These are phyloP conservation scores for Neoascia interrupta DNA, from an alignment of 2,888 invertebrate species.

Conservation along the genomic window DNA sequence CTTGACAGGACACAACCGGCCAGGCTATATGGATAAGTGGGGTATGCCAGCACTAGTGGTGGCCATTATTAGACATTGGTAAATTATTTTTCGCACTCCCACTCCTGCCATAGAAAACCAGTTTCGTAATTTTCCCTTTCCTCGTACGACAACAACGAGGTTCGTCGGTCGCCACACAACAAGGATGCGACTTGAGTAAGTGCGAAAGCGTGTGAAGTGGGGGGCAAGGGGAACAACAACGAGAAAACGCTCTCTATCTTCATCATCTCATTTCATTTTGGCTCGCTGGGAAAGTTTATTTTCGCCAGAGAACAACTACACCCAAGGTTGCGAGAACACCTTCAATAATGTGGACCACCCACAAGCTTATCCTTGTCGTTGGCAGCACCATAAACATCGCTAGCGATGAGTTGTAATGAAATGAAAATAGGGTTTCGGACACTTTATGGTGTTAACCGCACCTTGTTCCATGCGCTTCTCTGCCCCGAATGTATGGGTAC, in stretches of 20 bases:
- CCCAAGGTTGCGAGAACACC: slow-evolving; percentile 29
- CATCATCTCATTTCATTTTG: slow-evolving; percentile 36
- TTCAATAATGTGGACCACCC: neutral
- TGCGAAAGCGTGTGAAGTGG: slow-evolving; percentile 11
- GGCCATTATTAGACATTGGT: slow-evolving; percentile 51
- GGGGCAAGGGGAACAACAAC: neutral
- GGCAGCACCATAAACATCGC: neutral
- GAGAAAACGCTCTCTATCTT: slow-evolving; percentile 39
- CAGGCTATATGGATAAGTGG: too few species aligned
- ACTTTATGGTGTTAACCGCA: slow-evolving; percentile 62
- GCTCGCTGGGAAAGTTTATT: slow-evolving; percentile 40
- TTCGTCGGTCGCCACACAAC: too few species aligned
- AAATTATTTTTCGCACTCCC: slow-evolving; percentile 63
- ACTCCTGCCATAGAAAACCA: slow-evolving; percentile 21
- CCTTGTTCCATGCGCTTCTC: too few species aligned
- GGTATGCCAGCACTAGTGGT: neutral
- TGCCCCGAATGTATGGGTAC: too few species aligned
- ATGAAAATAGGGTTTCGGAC: slow-evolving; percentile 64
- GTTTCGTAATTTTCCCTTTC: slow-evolving; percentile 12
- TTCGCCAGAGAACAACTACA: slow-evolving; percentile 23
- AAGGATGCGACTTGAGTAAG: slow-evolving; percentile 35
- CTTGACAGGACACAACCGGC: neutral
- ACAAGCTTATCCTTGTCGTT: neutral
- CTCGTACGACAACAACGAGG: too few species aligned
- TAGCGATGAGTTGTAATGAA: slow-evolving; percentile 55